Base-by-base conservation (phyloP, 2,888 invertebrate genomes). In the Hedychridium roseum region DNA sequence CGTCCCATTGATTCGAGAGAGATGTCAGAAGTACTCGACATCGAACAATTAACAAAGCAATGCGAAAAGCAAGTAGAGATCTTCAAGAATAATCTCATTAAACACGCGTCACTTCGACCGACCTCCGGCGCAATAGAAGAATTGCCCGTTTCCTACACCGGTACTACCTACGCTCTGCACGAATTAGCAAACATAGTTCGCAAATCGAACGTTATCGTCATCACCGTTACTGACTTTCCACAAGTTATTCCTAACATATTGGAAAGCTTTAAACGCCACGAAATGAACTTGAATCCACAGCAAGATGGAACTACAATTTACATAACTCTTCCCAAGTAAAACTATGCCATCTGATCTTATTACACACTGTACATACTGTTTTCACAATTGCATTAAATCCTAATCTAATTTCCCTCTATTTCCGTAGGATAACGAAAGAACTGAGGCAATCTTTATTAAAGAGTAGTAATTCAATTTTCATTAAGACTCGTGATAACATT, bases 261-360 rank as follows among this genome's bases (percentile, higher is more conserved):
- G 18, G 87, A 88, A n/a, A 70, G 87, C 92, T 1, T 84, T 97
- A 85, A 26, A 93, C 94, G 49, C 94, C n/a, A n/a, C n/a, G n/a
- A 95, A 6, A 86, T 97, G 83, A 94, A 94, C 78, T 80, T 97
- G 43, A 96, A 93, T 81, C 94, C 96, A 0, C 96, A 97, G 74
- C 94, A 95, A 78, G 97, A 97, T 74, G 95, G 95, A 15, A 94
- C 93, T 1, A 92, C 91, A 1, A 79, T 97, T 36, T 96, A 86
- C 78, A 84, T 97, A 40, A 91, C 93, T 26, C 85, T 95, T 59
- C 94, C 96, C 7, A 95, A 94, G 89, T 89, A 82, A 82, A n/a
- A n/a, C n/a, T n/a, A n/a, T n/a, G n/a, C n/a, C n/a, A n/a, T n/a
- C n/a, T n/a, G n/a, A n/a, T n/a, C n/a, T 52, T 67, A 68, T 52